Percentiles rank a stretch among this genome's conserved stretches.
These are phyloP conservation scores for Theristicus caerulescens DNA, from an alignment of 2,113 vertebrate genomes.

Conservation along the genomic window DNA sequence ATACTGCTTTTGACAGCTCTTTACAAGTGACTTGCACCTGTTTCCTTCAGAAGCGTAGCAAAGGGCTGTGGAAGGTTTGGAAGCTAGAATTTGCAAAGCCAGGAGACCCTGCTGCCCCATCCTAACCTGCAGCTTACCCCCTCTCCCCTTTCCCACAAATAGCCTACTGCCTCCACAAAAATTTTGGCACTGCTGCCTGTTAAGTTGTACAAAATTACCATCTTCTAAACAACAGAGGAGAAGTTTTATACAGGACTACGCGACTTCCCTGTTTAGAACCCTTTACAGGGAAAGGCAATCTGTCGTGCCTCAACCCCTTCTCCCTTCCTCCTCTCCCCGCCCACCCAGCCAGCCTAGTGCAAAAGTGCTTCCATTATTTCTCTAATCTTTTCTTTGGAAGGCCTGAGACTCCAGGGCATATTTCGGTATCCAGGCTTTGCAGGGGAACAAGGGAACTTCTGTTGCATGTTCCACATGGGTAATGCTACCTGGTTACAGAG, in stretches of 20 bases:
- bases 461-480: background rate
- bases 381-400: background rate
- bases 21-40: fast-evolving
- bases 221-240: background rate
- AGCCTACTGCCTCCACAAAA: background rate
- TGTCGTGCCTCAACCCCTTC: background rate
- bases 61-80: background rate
- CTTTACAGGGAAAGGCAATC: background rate
- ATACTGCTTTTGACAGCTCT: background rate
- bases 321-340: background rate
- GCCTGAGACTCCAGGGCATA: background rate
- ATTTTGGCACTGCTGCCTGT: background rate
- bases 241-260: background rate
- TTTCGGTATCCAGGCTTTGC: background rate
- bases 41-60: background rate
- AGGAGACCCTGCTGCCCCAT: background rate
- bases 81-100: background rate
- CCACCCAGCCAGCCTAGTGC: background rate
- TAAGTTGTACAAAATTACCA: background rate
- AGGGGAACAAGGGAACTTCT: background rate
- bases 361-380: background rate
- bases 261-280: background rate
- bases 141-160: background rate
- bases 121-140: background rate
- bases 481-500: background rate